A percentile compares a stretch with the other conserved stretches of the same genome.
Conservation (phyloP, 1,140 invertebrate genomes). For the Leguminivora glycinivorella region DNA sequence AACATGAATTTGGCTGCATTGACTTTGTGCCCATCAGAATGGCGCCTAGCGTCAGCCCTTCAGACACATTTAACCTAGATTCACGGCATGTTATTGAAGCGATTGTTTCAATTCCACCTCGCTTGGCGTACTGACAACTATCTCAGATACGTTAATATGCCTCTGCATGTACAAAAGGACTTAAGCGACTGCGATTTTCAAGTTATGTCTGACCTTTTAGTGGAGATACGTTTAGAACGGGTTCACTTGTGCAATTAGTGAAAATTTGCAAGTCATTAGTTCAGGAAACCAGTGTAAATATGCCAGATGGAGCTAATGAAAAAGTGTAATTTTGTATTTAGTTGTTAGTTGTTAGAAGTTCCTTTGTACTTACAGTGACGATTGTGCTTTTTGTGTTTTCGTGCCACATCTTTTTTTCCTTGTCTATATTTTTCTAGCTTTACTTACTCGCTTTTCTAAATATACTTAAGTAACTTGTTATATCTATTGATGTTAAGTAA, state of each 20-base stretch:
- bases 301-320: background rate
- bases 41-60: background rate
- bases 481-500: too few species aligned
- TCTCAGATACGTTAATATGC: slow-evolving; percentile 6
- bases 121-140: slow-evolving; percentile 11
- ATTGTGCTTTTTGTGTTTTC: too few species aligned
- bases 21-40: background rate
- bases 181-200: background rate
- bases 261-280: background rate
- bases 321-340: too few species aligned
- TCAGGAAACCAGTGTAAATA: background rate
- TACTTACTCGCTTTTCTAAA: too few species aligned
- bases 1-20: background rate
- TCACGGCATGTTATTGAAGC: slow-evolving; percentile 6
- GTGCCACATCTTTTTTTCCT: too few species aligned
- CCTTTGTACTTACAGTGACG: too few species aligned
- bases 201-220: background rate
- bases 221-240: background rate
- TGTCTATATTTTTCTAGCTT: too few species aligned
- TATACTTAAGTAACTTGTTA: too few species aligned
- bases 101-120: slow-evolving; percentile 10
- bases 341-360: too few species aligned
- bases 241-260: background rate
- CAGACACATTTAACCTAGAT: background rate
- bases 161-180: background rate